phyloP scores from a whole-genome alignment of 2,113 vertebrate genomes.

The Datnioides undecimradiatus region DNA sequence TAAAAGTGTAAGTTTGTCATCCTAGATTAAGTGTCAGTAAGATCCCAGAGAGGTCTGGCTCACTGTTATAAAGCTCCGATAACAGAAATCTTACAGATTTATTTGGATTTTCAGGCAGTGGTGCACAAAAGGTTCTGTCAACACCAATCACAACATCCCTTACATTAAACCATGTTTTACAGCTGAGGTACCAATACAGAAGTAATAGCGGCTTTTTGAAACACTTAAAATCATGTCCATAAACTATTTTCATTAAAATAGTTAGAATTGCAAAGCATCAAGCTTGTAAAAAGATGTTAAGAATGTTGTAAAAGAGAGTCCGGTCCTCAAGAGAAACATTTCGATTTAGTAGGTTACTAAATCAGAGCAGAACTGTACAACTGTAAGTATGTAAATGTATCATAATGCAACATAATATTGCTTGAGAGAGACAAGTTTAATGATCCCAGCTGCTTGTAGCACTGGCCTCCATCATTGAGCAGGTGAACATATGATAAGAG shows the following conservation, averaged over 20 bases:
- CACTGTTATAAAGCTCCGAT: not conserved
- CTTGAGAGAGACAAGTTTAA: not conserved
- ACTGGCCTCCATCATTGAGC: slow-evolving; percentile 14
- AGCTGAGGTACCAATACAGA: not conserved
- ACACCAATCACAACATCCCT: not conserved
- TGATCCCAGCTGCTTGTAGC: not conserved
- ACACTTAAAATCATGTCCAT: not conserved
- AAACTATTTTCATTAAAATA: too few species aligned
- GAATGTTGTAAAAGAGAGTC: not conserved
- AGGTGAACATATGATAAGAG: not conserved
- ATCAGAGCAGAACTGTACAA: not conserved
- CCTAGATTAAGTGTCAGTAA: too few species aligned
- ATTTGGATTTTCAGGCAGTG: not conserved
- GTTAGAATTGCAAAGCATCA: not conserved
- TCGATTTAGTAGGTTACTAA: not conserved
- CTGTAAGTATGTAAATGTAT: not conserved
- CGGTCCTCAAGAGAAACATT: not conserved
- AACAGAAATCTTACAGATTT: not conserved
- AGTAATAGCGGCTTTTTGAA: not conserved
- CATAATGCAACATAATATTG: not conserved
- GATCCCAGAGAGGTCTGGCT: not conserved
- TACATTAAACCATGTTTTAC: not conserved
- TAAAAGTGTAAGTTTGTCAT: too few species aligned
- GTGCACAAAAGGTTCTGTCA: not conserved
- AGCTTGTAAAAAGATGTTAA: not conserved